phyloP scores from a whole-genome alignment of 1,140 invertebrate species.

The Drosophila elegans region DNA sequence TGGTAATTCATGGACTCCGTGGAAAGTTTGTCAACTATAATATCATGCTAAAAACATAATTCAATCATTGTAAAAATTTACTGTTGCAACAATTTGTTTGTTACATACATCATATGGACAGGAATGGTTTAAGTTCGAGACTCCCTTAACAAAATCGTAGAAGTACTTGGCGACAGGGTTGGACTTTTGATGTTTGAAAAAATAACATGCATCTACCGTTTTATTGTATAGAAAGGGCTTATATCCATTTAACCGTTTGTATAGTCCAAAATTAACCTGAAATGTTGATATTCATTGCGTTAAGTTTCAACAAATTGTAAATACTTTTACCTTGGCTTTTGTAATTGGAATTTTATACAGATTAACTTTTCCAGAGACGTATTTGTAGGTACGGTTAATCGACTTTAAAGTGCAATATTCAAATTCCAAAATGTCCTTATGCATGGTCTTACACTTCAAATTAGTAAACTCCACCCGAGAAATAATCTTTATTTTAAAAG shows the following conservation, averaged over 20 bases:
- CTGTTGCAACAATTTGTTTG: no score
- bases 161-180: conserved; percentile 6
- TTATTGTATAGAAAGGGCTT: conserved; percentile 17
- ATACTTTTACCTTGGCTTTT: background rate
- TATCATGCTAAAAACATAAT: conserved; percentile 1
- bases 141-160: background rate
- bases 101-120: conserved; percentile 11
- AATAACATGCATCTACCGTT: background rate
- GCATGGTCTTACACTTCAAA: background rate
- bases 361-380: background rate
- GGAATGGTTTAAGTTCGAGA: conserved; percentile 11
- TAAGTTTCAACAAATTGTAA: no score
- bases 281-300: background rate
- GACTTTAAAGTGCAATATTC: background rate
- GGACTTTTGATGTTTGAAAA: background rate
- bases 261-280: conserved; percentile 1
- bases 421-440: background rate
- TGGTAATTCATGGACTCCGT: background rate
- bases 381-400: conserved; percentile 4
- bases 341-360: background rate
- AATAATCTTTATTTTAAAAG: background rate
- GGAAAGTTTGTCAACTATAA: background rate
- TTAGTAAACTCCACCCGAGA: conserved; percentile 5
- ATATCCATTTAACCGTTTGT: conserved; percentile 7
- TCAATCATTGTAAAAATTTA: no score